Conservation (phyloP, 2,888 invertebrate genomes). For the Stenodema calcarata region DNA sequence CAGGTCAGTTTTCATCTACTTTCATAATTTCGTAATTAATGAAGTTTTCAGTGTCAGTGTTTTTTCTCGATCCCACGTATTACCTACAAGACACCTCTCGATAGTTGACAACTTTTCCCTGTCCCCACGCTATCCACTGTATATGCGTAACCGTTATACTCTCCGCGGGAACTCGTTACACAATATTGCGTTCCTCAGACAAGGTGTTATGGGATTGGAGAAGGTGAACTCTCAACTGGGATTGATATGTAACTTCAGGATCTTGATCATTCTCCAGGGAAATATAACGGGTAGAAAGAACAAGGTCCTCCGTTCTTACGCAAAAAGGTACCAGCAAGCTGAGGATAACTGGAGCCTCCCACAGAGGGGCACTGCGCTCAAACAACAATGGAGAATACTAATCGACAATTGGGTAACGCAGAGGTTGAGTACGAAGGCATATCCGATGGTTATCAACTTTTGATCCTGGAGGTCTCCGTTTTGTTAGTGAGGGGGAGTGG, state of each 20-base stretch:
- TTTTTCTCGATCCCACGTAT: no score
- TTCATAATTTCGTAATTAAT: no score
- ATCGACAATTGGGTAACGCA: conserved; percentile 49
- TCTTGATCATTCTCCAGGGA: background rate
- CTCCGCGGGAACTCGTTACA: background rate
- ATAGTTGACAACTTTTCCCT: no score
- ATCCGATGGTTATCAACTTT: conserved; percentile 43
- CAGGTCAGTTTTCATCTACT: no score
- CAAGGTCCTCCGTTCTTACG: conserved; percentile 22
- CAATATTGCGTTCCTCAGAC: background rate
- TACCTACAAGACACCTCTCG: no score
- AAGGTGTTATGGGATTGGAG: background rate
- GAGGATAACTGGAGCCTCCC: conserved; percentile 39
- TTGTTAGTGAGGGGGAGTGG: background rate
- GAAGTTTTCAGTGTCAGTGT: no score
- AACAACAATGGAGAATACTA: conserved; percentile 46
- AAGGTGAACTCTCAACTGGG: background rate
- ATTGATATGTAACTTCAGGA: background rate
- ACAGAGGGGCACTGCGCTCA: background rate
- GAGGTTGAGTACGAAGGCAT: conserved; percentile 42
- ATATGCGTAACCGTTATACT: background rate
- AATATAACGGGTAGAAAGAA: background rate
- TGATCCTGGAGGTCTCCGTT: conserved; percentile 14
- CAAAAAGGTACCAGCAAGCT: conserved; percentile 11
- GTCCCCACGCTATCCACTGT: no score